Percentiles rank a stretch among this genome's conserved stretches.
These are phyloP conservation scores for Oceanites oceanicus DNA, from an alignment of 2,113 vertebrate species.

Conservation along the genomic window DNA sequence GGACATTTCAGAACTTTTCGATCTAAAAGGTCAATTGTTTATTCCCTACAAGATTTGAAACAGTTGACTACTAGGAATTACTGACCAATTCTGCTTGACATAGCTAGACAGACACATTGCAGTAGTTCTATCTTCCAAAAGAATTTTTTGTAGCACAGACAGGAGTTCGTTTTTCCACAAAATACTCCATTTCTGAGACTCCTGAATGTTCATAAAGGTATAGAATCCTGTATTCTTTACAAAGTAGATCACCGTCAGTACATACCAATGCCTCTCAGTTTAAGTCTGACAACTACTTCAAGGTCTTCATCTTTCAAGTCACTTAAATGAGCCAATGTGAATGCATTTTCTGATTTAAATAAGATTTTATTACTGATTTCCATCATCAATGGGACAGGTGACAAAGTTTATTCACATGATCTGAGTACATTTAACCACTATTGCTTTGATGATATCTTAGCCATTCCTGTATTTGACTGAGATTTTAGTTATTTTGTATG, in stretches of 20 bases:
- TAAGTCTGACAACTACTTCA: not conserved
- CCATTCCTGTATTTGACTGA: not conserved
- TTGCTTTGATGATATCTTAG: not conserved
- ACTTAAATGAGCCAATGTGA: not conserved
- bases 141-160: not conserved
- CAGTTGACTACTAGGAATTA: not conserved
- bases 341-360: not conserved
- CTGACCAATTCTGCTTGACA: not conserved
- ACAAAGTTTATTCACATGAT: not conserved
- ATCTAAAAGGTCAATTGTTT: not conserved
- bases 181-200: not conserved
- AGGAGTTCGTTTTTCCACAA: not conserved
- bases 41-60: not conserved
- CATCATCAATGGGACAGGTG: not conserved
- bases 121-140: not conserved
- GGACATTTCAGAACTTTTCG: not conserved
- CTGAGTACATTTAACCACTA: not conserved
- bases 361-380: not conserved
- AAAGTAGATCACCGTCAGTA: not conserved
- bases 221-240: not conserved
- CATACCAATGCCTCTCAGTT: not conserved
- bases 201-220: not conserved
- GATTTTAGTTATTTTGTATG: not conserved
- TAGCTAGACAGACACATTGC: not conserved
- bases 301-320: not conserved